These are phyloP conservation scores for Tonatia bakeri DNA, from an alignment of 2,113 vertebrate species.

Conservation along the genomic window DNA sequence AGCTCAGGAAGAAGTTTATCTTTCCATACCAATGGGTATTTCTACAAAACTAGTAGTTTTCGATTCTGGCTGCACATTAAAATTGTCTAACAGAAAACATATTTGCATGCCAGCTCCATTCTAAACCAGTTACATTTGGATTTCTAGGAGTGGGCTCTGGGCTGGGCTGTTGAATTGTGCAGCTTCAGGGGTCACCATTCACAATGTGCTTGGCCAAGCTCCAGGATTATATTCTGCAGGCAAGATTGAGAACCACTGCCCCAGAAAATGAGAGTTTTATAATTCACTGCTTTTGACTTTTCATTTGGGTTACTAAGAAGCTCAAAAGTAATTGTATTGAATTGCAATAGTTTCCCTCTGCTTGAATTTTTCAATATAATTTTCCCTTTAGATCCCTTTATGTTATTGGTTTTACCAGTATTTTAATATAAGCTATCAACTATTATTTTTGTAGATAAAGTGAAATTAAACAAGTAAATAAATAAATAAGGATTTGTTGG, in stretches of 20 bases:
- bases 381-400: background rate
- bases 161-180: background rate
- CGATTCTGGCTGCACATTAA: background rate
- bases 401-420: constrained; percentile 6
- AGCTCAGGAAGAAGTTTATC: constrained; percentile 52
- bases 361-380: constrained; percentile 30
- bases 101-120: background rate
- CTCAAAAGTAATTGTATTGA: constrained; percentile 43
- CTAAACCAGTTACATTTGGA: constrained; percentile 27
- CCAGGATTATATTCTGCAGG: background rate
- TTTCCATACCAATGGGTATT: constrained; percentile 48
- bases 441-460: background rate
- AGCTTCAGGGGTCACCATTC: background rate
- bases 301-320: constrained; percentile 55
- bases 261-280: constrained; percentile 58
- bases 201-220: background rate
- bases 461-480: constrained; percentile 17
- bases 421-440: background rate
- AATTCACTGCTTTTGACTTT: constrained; percentile 48
- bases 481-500: background rate
- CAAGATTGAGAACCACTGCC: constrained; percentile 45
- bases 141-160: background rate
- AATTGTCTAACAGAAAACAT: background rate
- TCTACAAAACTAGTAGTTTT: constrained; percentile 28
- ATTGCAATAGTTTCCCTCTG: constrained; percentile 28